Base-by-base conservation (phyloP, 37 sponge, comb jelly and placozoan species). In the Corticium candelabrum region DNA sequence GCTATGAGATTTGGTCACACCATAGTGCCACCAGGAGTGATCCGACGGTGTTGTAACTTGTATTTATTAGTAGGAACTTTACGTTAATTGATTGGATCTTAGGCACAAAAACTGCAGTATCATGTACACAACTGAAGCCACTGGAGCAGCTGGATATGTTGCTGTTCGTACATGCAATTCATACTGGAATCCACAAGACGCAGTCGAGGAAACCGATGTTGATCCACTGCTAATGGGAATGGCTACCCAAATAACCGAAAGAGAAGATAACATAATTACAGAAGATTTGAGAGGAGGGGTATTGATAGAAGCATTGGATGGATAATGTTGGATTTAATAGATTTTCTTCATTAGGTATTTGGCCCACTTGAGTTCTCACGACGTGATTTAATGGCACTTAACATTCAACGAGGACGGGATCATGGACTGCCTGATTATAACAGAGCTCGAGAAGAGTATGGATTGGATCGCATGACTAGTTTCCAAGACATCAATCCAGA, bases 1-100 rank as follows among this genome's bases (percentile, higher is more conserved):
- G 95, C 95, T 2, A 94, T 94, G 95, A 85, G 95, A 71, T 94
- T 88, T 76, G 95, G 95, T 1, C 95, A 94, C 87, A 94, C 95
- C 79, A 68, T 91, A 41, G 95, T 94, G 37, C 90, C 95, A 29
- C 95, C 95, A 79, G 95, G 91, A 31, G 81, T 88, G 68, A 89
- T 89, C 89, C 86, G 91, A 40, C 39, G 95, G 70, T 68, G 40
- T n/a, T n/a, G n/a, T n/a, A n/a, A n/a, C n/a, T n/a, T n/a, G n/a
- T n/a, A n/a, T n/a, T n/a, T n/a, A n/a, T n/a, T n/a, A n/a, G n/a
- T n/a, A n/a, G n/a, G n/a, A n/a, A n/a, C n/a, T n/a, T n/a, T n/a
- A n/a, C n/a, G n/a, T n/a, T n/a, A n/a, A n/a, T n/a, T n/a, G n/a
- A n/a, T n/a, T n/a, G n/a, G n/a, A n/a, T n/a, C n/a, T n/a, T n/a